Percentiles rank a stretch among this genome's conserved stretches.
These are phyloP conservation scores for Uropsilus gracilis DNA, from an alignment of 2,113 vertebrate species.

Conservation along the genomic window DNA sequence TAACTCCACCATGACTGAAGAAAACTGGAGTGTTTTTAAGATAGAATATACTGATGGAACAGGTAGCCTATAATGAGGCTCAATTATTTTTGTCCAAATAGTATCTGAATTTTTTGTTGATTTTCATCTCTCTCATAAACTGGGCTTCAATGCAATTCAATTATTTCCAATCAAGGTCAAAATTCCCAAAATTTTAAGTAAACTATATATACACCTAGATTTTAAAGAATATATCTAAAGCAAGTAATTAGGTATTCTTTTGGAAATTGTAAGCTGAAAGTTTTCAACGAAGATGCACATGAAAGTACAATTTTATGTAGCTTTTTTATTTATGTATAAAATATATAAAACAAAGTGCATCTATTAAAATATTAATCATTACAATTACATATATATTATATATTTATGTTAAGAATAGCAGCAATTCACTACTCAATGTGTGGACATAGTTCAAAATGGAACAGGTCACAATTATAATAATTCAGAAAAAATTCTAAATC, in stretches of 20 bases:
- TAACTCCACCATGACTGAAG: background rate
- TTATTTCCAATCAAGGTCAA: background rate
- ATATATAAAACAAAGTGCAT: background rate
- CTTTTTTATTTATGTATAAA: background rate
- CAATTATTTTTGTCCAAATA: background rate
- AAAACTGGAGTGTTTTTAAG: background rate
- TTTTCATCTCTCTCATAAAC: background rate
- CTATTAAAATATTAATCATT: background rate
- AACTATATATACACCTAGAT: background rate
- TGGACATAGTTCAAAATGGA: too few species aligned
- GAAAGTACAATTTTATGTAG: background rate
- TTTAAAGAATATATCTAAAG: background rate
- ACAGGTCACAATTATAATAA: too few species aligned
- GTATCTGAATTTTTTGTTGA: background rate
- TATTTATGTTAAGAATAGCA: too few species aligned
- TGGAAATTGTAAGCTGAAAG: background rate
- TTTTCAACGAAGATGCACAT: background rate
- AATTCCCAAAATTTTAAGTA: background rate
- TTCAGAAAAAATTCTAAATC: too few species aligned
- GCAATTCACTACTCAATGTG: too few species aligned
- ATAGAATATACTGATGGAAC: too few species aligned
- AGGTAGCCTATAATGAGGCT: too few species aligned
- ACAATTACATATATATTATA: too few species aligned
- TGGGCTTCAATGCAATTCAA: background rate
- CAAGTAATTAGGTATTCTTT: background rate